These are phyloP conservation scores for Propsilocerus akamusi DNA, from an alignment of 1,140 invertebrate genomes.

Conservation along the genomic window DNA sequence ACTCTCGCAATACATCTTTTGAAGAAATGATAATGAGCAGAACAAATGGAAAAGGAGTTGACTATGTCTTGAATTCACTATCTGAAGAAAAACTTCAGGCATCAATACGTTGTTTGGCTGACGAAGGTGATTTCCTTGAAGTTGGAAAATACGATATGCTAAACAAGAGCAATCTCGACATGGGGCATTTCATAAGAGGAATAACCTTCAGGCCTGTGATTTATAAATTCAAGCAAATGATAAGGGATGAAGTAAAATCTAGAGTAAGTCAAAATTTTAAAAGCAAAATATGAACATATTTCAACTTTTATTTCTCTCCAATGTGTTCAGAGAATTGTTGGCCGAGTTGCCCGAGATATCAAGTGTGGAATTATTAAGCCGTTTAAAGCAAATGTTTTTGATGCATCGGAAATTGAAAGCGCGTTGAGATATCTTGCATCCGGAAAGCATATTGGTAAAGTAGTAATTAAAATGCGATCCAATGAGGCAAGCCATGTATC, in stretches of 20 bases:
- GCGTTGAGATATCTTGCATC: constrained; percentile 60
- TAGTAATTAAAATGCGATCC: constrained; percentile 23
- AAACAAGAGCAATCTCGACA: too few relatives aligned
- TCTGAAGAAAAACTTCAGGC: too few relatives aligned
- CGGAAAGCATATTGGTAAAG: constrained; percentile 83
- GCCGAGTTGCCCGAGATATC: constrained; percentile 43
- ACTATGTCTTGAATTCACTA: constrained; percentile 45
- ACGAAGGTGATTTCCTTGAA: constrained; percentile 47
- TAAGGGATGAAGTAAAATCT: too few relatives aligned
- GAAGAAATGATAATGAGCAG: constrained; percentile 31
- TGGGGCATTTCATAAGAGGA: too few relatives aligned
- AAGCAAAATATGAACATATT: too few relatives aligned
- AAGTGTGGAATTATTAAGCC: constrained; percentile 41
- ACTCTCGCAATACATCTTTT: constrained; percentile 33
- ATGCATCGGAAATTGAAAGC: constrained; percentile 36
- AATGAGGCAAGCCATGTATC: constrained; percentile 10
- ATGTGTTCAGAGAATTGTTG: too few relatives aligned
- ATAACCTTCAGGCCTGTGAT: too few relatives aligned
- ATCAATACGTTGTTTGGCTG: too few relatives aligned
- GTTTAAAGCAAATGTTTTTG: constrained; percentile 36
- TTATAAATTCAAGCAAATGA: too few relatives aligned
- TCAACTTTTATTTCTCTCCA: too few relatives aligned
- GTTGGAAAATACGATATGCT: constrained; percentile 53
- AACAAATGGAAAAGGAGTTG: constrained; percentile 30
- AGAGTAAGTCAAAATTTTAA: too few relatives aligned